These are phyloP conservation scores for Chaenogobius annularis DNA, from an alignment of 2,113 vertebrate genomes.

Conservation along the genomic window DNA sequence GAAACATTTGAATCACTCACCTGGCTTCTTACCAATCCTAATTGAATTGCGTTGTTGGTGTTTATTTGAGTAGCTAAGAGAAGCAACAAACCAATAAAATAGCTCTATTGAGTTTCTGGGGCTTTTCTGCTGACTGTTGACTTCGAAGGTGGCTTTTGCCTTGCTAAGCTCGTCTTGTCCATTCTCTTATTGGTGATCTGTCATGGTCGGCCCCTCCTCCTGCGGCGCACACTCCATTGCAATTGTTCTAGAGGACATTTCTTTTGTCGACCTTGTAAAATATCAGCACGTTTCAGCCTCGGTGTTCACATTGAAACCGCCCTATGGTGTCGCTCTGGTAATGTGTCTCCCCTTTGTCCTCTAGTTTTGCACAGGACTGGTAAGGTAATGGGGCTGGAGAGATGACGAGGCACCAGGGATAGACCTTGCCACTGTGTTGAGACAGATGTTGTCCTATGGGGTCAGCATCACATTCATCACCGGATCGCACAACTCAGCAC, in stretches of 20 bases:
- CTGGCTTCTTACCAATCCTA: constrained; percentile 62
- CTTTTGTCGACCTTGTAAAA: constrained; percentile 85
- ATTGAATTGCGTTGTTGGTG: constrained; percentile 74
- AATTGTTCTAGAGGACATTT: constrained; percentile 75
- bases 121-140: constrained; percentile 80
- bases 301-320: constrained; percentile 65
- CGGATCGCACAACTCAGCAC: constrained; percentile 60
- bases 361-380: constrained; percentile 54
- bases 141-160: constrained; percentile 76
- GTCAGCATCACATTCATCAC: constrained; percentile 51
- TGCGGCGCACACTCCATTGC: constrained; percentile 60
- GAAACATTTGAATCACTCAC: constrained; percentile 31
- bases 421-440: constrained; percentile 23
- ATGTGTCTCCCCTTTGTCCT: constrained; percentile 64
- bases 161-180: constrained; percentile 82
- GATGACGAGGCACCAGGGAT: constrained; percentile 47
- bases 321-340: constrained; percentile 63
- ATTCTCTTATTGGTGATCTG: constrained; percentile 83
- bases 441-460: constrained; percentile 60
- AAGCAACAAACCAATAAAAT: constrained; percentile 78
- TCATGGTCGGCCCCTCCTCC: constrained; percentile 80
- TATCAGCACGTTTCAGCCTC: constrained; percentile 69
- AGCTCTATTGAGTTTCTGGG: constrained; percentile 63
- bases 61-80: constrained; percentile 75
- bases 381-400: constrained; percentile 59